Evolutionary conservation across 1,140 invertebrate species (phyloP), one percentile per base, ranked within the genome.

Genomic region (Danaus melanippus): DNA sequence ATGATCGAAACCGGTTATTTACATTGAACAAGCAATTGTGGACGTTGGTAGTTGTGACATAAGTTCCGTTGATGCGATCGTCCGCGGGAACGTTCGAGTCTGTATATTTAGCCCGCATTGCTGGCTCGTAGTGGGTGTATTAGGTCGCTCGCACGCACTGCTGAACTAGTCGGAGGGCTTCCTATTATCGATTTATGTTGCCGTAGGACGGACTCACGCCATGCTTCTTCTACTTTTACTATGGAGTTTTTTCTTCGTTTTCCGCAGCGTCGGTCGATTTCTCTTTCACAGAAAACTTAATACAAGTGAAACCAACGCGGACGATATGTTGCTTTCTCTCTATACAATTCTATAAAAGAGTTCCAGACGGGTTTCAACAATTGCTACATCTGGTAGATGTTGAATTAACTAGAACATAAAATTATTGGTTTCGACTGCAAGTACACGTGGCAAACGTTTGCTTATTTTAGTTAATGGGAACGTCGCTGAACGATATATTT

Each of bases 61-160:
- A 80, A 70, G 79, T 74, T 76, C 66, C 71, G 66, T 78, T 82
- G 66, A 48, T 56, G 62, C 59, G 63, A 58, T 67, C 69, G 69
- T 59, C 60, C 53, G 65, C 49, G 57, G 67, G 69, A 67, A 67
- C 67, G 73, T 70, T 60, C 64, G 65, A 61, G 58, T 62, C 58
- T 75, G 76, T 86, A 86, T 84, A 84, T 86, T 84, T 84, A 86
- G 83, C 83, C 81, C 74, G 83, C 79, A 80, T 84, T 73, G 79
- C 79, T 70, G 74, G 76, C 71, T 58, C 66, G 64, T 69, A 70
- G 79, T 84, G 76, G 80, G 79, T 83, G 83, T 86, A 76, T 83
- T 84, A 83, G 83, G 83, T 86, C 83, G 83, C 70, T 74, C 74
- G 79, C 79, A 84, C 81, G 83, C 83, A 86, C 83, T 80, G 79